These are phyloP conservation scores for Sogatella furcifera DNA, from an alignment of 1,140 invertebrate genomes.

Conservation along the genomic window DNA sequence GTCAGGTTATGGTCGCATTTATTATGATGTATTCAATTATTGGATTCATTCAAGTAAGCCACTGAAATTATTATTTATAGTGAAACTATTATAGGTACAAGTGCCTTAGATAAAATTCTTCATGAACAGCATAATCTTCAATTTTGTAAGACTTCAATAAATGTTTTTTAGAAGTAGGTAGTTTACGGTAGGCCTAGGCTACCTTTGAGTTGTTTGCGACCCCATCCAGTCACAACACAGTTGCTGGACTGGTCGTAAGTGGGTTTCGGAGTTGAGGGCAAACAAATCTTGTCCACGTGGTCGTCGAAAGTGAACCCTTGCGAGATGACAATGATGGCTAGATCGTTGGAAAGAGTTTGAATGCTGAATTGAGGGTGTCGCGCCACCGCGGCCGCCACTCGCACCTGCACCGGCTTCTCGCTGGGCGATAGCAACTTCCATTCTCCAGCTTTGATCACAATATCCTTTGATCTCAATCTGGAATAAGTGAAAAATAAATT, in stretches of 20 bases:
- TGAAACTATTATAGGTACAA: no score
- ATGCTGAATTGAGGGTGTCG: constrained; percentile 58
- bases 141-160: no score
- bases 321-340: constrained; percentile 56
- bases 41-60: no score
- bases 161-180: constrained; percentile 24
- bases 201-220: constrained; percentile 65
- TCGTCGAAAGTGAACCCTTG: constrained; percentile 46
- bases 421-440: constrained; percentile 67
- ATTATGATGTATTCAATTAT: no score
- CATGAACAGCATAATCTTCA: no score
- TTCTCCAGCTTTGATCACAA: constrained; percentile 71
- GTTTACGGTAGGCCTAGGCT: no score
- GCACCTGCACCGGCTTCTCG: constrained; percentile 54
- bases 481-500: constrained; percentile 12
- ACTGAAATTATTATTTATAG: no score
- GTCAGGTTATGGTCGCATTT: no score
- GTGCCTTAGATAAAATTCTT: no score
- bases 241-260: constrained; percentile 35
- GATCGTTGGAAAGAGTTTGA: constrained; percentile 50
- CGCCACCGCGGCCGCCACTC: constrained; percentile 53
- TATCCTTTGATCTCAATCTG: constrained; percentile 47
- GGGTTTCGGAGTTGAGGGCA: constrained; percentile 35
- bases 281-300: constrained; percentile 64
- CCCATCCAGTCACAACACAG: constrained; percentile 70